Conservation (phyloP, 1,140 invertebrate species). For the Halictus rubicundus region DNA sequence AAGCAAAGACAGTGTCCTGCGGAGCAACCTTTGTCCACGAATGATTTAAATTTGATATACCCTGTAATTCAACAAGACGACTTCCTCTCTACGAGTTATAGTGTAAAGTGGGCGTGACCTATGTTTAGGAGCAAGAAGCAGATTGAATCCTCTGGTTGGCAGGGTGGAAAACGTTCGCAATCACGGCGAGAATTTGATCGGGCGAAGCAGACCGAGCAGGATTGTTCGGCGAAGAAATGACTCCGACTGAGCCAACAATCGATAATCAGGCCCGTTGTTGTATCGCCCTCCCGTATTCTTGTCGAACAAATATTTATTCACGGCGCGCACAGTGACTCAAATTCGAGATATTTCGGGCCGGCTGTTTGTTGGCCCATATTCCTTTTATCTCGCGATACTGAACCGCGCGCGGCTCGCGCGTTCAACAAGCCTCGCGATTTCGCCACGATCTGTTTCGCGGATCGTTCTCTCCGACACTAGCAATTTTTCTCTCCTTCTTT, state of each 20-base stretch:
- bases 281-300: constrained; percentile 27
- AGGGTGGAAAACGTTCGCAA: too few relatives aligned
- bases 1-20: too few relatives aligned
- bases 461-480: neutral
- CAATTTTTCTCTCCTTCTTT: neutral
- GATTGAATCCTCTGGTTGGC: too few relatives aligned
- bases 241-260: constrained; percentile 43
- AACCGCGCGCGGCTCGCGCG: neutral
- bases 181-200: constrained; percentile 12
- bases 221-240: constrained; percentile 39
- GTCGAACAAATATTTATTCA: constrained; percentile 54
- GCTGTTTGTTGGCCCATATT: constrained; percentile 21
- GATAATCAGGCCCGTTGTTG: constrained; percentile 48
- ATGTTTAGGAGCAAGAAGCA: too few relatives aligned
- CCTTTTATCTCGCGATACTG: constrained; percentile 3
- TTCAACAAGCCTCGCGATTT: neutral
- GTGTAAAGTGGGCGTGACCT: too few relatives aligned
- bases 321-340: constrained; percentile 29
- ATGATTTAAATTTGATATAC: too few relatives aligned
- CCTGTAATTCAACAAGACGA: too few relatives aligned
- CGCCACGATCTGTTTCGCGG: neutral
- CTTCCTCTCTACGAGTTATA: too few relatives aligned
- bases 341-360: constrained; percentile 47
- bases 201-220: constrained; percentile 13
- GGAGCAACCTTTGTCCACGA: too few relatives aligned